Evolutionary conservation across 2,113 vertebrate genomes (phyloP).

Genomic region (Holacanthus passer): DNA sequence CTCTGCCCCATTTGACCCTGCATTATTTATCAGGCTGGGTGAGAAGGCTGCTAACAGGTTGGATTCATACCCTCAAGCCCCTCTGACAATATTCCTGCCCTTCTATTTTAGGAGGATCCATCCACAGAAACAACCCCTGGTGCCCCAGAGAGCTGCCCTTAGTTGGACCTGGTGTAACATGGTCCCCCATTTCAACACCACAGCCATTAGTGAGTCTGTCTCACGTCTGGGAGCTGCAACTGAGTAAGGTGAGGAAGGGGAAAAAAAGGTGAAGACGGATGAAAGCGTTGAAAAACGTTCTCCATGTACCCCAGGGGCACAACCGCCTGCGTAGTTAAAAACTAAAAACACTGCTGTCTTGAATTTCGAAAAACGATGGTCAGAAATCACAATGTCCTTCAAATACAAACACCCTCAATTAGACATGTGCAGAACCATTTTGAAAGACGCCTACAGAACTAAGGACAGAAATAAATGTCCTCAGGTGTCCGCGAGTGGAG

Average conservation of each 20-base stretch:
- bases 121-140: slow-evolving; percentile 21
- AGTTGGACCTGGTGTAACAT: slow-evolving; percentile 21
- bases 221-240: slow-evolving; percentile 45
- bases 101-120: slow-evolving; percentile 59
- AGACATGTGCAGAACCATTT: neutral
- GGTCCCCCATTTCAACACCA: slow-evolving; percentile 61
- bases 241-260: slow-evolving; percentile 23
- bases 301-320: slow-evolving; percentile 6
- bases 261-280: slow-evolving; percentile 52
- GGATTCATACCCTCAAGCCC: slow-evolving; percentile 40
- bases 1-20: slow-evolving; percentile 59
- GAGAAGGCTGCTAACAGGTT: slow-evolving; percentile 62
- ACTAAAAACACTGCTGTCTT: neutral
- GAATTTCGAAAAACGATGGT: slow-evolving; percentile 15
- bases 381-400: neutral
- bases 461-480: slow-evolving; percentile 40
- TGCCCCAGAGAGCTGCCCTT: slow-evolving; percentile 45
- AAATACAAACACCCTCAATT: slow-evolving; percentile 16
- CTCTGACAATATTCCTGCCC: slow-evolving; percentile 38
- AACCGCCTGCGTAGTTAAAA: slow-evolving; percentile 13
- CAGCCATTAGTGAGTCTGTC: slow-evolving; percentile 65
- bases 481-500: slow-evolving; percentile 39
- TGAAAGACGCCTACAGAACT: slow-evolving; percentile 4
- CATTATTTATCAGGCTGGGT: slow-evolving; percentile 70
- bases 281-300: slow-evolving; percentile 60